Conservation (phyloP, 35 echinoderm and acorn worm species). For the Patiria miniata region DNA sequence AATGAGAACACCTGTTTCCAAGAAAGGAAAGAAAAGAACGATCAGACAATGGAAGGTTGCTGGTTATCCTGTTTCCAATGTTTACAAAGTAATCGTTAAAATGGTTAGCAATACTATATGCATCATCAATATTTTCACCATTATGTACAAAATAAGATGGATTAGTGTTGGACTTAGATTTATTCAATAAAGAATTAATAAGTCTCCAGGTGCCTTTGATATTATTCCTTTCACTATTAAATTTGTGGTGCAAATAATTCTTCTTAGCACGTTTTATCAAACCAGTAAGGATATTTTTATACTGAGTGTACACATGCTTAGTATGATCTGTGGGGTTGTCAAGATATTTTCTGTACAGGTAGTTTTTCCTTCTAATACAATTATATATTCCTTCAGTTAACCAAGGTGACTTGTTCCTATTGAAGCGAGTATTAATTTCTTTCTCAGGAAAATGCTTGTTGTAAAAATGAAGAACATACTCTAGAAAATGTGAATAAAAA, state of each 20-base stretch:
- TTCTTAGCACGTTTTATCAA: constrained; percentile 4
- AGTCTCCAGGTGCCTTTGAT: constrained; percentile 16
- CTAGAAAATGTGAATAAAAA: background rate
- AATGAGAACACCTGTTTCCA: background rate
- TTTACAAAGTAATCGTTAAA: constrained; percentile 10
- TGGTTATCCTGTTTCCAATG: background rate
- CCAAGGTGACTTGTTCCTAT: background rate
- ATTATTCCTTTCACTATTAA: background rate
- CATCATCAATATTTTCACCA: background rate
- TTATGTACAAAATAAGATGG: background rate
- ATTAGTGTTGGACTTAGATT: background rate
- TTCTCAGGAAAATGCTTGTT: background rate
- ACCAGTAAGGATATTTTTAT: background rate
- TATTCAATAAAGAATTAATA: background rate
- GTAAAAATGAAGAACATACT: background rate
- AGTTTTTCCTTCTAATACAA: constrained; percentile 1
- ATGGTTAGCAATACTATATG: background rate
- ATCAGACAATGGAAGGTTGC: constrained; percentile 7
- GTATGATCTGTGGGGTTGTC: background rate
- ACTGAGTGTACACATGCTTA: background rate
- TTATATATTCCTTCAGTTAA: constrained; percentile 7
- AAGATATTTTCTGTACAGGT: background rate
- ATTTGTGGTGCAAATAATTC: background rate
- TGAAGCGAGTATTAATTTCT: background rate
- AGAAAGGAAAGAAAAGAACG: background rate